Percentiles rank a stretch among this genome's conserved stretches.
Conservation (phyloP, 2,797 vertebrate genomes). For the Limnodromus scolopaceus region DNA sequence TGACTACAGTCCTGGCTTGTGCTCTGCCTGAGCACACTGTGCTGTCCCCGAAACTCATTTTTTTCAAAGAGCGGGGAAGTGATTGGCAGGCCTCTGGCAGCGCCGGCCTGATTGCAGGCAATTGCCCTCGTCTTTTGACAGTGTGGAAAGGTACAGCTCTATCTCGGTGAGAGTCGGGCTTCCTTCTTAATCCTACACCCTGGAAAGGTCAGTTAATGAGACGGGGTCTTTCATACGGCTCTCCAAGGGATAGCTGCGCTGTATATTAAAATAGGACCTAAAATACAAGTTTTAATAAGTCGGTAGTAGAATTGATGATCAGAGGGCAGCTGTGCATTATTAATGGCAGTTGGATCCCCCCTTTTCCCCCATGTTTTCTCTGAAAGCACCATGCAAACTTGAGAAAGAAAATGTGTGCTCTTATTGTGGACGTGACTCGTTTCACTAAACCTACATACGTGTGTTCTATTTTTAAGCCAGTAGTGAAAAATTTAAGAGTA, state of each 20-base stretch:
- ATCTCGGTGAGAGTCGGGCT: conserved; percentile 76
- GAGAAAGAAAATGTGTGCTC: neutral
- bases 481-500: conserved; percentile 72
- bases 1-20: conserved; percentile 77
- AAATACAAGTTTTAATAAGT: neutral
- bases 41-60: conserved; percentile 9
- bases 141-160: conserved; percentile 82
- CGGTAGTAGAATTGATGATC: neutral
- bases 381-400: neutral
- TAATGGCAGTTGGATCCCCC: neutral
- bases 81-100: conserved; percentile 87
- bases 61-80: conserved; percentile 65
- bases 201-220: conserved; percentile 46
- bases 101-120: conserved; percentile 81
- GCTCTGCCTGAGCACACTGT: conserved; percentile 59
- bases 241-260: neutral
- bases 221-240: neutral
- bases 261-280: neutral
- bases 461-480: conserved; percentile 78
- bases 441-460: conserved; percentile 67
- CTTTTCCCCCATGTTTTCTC: neutral
- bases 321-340: neutral
- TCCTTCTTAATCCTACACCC: conserved; percentile 67
- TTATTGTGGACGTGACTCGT: conserved; percentile 53
- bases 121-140: conserved; percentile 83